Conservation (phyloP, 2,797 vertebrate species). For the Crocidura indochinensis region DNA sequence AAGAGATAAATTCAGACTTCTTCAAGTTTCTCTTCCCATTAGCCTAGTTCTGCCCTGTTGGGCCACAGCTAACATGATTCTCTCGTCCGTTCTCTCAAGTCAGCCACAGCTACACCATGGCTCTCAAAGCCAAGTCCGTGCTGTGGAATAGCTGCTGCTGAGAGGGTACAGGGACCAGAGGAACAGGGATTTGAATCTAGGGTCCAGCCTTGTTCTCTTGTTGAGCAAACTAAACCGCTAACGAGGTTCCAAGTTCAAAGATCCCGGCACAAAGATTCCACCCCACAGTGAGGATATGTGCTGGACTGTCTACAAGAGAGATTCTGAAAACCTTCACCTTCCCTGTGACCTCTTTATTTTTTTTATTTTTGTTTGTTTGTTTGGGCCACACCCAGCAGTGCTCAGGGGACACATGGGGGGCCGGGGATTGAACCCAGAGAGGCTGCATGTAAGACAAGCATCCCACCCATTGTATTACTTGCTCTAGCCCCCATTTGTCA, state of each 20-base stretch:
- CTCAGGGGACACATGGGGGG: too few relatives aligned
- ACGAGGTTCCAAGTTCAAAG: background rate
- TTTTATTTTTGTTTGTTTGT: too few relatives aligned
- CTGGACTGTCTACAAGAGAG: too few relatives aligned
- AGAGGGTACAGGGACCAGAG: background rate
- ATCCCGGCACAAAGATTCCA: background rate
- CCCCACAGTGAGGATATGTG: background rate
- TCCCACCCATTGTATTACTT: too few relatives aligned
- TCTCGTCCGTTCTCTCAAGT: background rate
- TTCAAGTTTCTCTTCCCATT: background rate
- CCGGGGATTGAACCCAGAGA: too few relatives aligned
- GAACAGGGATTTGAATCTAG: background rate
- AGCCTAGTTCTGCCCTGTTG: background rate
- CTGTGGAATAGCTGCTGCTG: background rate
- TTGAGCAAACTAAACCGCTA: background rate
- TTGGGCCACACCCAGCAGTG: too few relatives aligned
- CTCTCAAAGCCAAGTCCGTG: background rate
- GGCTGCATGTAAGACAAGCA: too few relatives aligned
- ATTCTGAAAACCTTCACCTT: background rate
- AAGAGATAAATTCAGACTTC: background rate
- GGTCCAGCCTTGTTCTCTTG: background rate
- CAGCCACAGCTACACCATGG: background rate
- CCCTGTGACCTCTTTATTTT: too few relatives aligned
- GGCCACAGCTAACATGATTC: too few relatives aligned
- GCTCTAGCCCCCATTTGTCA: too few relatives aligned